Percentiles rank a stretch among this genome's conserved stretches.
Evolutionary conservation across 2,113 vertebrate species (phyloP).

Genomic region (Psilopsiagon aurifrons): DNA sequence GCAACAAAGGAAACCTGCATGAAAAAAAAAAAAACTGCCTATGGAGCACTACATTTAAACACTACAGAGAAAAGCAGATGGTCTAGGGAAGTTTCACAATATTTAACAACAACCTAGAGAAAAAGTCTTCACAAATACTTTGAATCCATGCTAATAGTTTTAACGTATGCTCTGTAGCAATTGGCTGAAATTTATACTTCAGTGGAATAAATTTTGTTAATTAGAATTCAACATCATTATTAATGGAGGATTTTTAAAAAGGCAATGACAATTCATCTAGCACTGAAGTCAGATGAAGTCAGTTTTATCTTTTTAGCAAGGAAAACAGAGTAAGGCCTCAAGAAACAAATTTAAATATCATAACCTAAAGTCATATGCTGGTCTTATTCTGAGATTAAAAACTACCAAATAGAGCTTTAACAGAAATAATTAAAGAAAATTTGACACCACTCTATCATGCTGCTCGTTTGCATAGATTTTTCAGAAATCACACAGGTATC

Average conservation of each 20-base stretch:
- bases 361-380: background rate
- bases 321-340: background rate
- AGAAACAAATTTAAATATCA: background rate
- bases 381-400: background rate
- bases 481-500: background rate
- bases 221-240: background rate
- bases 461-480: background rate
- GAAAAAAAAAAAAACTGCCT: background rate
- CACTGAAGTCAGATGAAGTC: background rate
- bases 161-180: background rate
- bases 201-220: background rate
- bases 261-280: background rate
- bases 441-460: background rate
- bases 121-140: background rate
- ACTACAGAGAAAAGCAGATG: background rate
- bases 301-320: background rate
- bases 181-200: background rate
- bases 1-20: background rate
- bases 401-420: background rate
- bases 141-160: background rate
- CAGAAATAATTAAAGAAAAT: background rate
- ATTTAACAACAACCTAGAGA: background rate
- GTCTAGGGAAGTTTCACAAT: background rate
- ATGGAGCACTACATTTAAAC: background rate
- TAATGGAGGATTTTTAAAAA: background rate